Conservation (phyloP, 2,113 vertebrate genomes). For the Lycaon pictus region DNA sequence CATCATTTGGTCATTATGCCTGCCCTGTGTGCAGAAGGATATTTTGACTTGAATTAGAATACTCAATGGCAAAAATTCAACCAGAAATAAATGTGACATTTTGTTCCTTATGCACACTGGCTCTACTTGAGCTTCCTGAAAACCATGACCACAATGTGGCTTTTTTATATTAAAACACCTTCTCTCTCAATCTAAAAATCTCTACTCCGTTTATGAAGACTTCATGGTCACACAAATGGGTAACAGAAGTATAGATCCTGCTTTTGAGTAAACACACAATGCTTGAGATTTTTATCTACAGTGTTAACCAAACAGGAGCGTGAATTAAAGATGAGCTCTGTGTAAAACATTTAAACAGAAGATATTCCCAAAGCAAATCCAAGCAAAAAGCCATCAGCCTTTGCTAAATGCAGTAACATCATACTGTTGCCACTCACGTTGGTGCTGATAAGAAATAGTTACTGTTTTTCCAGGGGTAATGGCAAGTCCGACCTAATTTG, state of each 20-base stretch:
- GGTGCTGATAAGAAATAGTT: not conserved
- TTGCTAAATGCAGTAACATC: not conserved
- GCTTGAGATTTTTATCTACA: not conserved
- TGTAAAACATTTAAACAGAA: not conserved
- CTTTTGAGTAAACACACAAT: not conserved
- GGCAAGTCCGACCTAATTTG: not conserved
- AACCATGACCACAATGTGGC: not conserved
- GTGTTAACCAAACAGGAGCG: not conserved
- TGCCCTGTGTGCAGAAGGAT: not conserved
- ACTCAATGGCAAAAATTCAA: conserved; percentile 48
- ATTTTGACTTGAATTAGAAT: conserved; percentile 49
- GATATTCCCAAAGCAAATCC: not conserved
- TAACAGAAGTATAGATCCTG: not conserved
- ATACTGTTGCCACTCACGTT: not conserved
- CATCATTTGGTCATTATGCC: not conserved
- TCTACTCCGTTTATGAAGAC: not conserved
- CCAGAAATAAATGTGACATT: conserved; percentile 44
- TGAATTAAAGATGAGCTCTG: conserved; percentile 2
- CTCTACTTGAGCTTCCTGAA: conserved; percentile 35
- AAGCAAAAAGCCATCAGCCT: not conserved
- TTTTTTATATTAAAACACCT: not conserved
- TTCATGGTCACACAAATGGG: not conserved
- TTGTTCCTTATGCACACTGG: not conserved
- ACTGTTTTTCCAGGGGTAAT: not conserved
- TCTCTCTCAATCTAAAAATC: not conserved